A percentile compares a stretch with the other conserved stretches of the same genome.
phyloP scores from a whole-genome alignment of 2,888 invertebrate species.

The Drosophila mimica region DNA sequence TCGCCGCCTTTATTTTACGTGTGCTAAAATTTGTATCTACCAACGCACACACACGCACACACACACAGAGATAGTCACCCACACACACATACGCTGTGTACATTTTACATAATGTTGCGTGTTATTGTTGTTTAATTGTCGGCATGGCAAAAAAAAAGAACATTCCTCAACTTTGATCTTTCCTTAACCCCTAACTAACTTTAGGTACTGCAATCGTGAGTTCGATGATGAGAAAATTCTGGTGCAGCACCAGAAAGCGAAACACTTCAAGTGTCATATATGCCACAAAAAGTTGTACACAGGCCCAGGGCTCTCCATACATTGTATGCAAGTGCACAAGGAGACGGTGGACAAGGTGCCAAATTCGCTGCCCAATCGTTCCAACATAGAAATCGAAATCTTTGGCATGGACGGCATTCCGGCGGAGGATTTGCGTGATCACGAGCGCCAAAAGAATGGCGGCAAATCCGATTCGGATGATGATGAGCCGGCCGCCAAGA shows the following conservation, averaged over 20 bases:
- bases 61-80: neutral
- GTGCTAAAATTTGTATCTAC: constrained; percentile 65
- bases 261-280: constrained; percentile 99
- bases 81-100: constrained; percentile 32
- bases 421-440: constrained; percentile 96
- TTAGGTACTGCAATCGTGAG: constrained; percentile 99
- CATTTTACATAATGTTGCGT: constrained; percentile 69
- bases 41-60: constrained; percentile 24
- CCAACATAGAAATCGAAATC: constrained; percentile 99
- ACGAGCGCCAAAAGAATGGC: constrained; percentile 93
- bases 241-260: constrained; percentile 99
- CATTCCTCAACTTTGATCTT: constrained; percentile 43
- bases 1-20: constrained; percentile 36
- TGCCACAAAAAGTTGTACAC: constrained; percentile 99
- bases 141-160: constrained; percentile 15
- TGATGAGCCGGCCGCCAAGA: constrained; percentile 92
- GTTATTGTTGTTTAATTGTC: constrained; percentile 43
- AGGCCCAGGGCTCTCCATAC: constrained; percentile 97
- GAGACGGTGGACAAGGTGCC: constrained; percentile 99
- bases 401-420: constrained; percentile 99
- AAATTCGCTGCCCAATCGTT: constrained; percentile 98
- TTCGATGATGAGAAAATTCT: constrained; percentile 99
- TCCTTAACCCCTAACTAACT: constrained; percentile 72
- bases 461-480: constrained; percentile 93
- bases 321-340: constrained; percentile 99